Evolutionary conservation across 2,797 vertebrate species (phyloP).

Genomic region (Diglossa cyanea): DNA sequence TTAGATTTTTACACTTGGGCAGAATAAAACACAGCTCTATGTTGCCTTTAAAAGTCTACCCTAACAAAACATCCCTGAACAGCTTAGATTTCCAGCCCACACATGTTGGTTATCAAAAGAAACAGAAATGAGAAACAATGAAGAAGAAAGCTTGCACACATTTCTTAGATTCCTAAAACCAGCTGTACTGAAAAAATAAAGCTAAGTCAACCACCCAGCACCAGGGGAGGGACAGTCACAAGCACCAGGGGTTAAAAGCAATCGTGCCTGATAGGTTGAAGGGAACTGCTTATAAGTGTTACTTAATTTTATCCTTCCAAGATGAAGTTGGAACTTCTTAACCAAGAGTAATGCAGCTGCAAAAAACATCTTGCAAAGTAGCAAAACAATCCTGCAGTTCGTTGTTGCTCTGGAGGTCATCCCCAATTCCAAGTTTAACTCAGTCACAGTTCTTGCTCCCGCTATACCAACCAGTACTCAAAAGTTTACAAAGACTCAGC

Average conservation of each 20-base stretch:
- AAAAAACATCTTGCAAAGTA: not conserved
- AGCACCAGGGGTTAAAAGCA: not conserved
- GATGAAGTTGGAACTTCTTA: not conserved
- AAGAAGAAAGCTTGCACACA: not conserved
- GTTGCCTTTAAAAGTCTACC: not conserved
- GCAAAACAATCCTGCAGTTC: not conserved
- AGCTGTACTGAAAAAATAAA: not conserved
- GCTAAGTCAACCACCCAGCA: not conserved
- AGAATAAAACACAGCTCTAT: not conserved
- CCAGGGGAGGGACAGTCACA: not conserved
- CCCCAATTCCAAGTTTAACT: not conserved
- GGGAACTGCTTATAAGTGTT: not conserved
- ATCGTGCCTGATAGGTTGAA: fast-evolving
- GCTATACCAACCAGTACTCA: not conserved
- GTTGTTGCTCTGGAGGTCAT: not conserved
- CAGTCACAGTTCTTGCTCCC: not conserved
- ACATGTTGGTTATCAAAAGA: conserved; percentile 34
- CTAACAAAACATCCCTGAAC: conserved; percentile 19
- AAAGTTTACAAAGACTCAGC: not conserved
- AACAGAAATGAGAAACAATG: not conserved
- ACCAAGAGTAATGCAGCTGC: not conserved
- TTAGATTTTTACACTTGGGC: not conserved
- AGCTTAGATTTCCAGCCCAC: conserved; percentile 56
- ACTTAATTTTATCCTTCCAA: not conserved
- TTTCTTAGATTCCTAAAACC: not conserved